These are phyloP conservation scores for Aphidius colemani DNA, from an alignment of 2,888 invertebrate genomes.

Conservation along the genomic window DNA sequence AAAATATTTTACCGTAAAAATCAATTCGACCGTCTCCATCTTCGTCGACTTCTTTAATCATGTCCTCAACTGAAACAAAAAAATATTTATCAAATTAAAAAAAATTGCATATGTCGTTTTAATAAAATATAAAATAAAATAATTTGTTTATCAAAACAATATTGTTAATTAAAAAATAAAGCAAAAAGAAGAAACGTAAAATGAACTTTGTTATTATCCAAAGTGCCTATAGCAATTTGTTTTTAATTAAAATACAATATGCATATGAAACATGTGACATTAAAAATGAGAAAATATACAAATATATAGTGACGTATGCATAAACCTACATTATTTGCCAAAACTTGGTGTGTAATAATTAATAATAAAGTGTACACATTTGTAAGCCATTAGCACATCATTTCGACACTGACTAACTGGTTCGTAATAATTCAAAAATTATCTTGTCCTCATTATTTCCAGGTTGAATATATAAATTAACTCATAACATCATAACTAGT, in stretches of 20 bases:
- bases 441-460: constrained; percentile 36
- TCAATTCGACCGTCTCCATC: constrained; percentile 94
- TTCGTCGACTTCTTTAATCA: constrained; percentile 95
- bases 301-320: background rate
- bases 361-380: constrained; percentile 28
- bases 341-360: constrained; percentile 33
- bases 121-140: background rate
- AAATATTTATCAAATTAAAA: constrained; percentile 17
- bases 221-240: too few species aligned
- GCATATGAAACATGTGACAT: background rate
- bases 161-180: background rate
- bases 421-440: constrained; percentile 37
- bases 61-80: constrained; percentile 81
- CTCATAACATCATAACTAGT: background rate
- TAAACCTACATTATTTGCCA: constrained; percentile 5
- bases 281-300: background rate
- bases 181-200: background rate
- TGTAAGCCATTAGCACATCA: constrained; percentile 31
- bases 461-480: constrained; percentile 12
- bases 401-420: constrained; percentile 17
- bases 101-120: background rate
- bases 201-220: background rate
- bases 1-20: constrained; percentile 74
- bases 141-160: background rate
- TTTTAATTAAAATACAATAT: background rate